A percentile compares a stretch with the other conserved stretches of the same genome.
These are phyloP conservation scores for Meles meles DNA, from an alignment of 2,113 vertebrate species.

Conservation along the genomic window DNA sequence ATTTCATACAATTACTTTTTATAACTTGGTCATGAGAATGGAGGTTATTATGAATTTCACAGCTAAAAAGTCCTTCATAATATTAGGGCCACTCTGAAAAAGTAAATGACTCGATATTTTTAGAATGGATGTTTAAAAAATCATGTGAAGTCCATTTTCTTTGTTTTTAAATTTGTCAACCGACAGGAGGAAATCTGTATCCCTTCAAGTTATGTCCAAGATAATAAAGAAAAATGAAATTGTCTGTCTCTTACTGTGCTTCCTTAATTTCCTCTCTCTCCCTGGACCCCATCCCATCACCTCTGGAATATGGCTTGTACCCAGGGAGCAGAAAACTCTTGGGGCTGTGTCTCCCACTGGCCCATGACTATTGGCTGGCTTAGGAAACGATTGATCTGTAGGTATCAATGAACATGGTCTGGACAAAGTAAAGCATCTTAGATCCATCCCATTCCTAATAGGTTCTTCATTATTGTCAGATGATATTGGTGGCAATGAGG, in stretches of 20 bases:
- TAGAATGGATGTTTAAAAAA: not conserved
- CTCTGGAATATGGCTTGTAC: not conserved
- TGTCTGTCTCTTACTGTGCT: not conserved
- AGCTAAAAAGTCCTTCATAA: not conserved
- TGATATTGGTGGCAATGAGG: not conserved
- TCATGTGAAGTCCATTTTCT: not conserved
- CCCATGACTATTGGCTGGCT: not conserved
- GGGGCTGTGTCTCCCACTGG: not conserved
- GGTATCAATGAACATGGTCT: not conserved
- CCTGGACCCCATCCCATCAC: not conserved
- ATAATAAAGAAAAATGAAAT: not conserved
- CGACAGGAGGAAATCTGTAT: not conserved
- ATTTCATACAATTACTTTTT: no score
- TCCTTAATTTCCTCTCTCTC: not conserved
- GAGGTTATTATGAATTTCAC: not conserved
- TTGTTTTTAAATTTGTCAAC: not conserved
- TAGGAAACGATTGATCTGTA: not conserved
- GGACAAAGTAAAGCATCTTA: not conserved
- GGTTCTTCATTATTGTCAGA: not conserved
- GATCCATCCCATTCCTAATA: not conserved
- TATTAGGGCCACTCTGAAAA: not conserved
- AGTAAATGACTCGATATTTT: not conserved
- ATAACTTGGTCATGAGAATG: not conserved
- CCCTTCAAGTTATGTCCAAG: not conserved
- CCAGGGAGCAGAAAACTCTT: not conserved